Evolutionary conservation across 2,888 invertebrate species (phyloP).

Genomic region (Lasius fuliginosus): DNA sequence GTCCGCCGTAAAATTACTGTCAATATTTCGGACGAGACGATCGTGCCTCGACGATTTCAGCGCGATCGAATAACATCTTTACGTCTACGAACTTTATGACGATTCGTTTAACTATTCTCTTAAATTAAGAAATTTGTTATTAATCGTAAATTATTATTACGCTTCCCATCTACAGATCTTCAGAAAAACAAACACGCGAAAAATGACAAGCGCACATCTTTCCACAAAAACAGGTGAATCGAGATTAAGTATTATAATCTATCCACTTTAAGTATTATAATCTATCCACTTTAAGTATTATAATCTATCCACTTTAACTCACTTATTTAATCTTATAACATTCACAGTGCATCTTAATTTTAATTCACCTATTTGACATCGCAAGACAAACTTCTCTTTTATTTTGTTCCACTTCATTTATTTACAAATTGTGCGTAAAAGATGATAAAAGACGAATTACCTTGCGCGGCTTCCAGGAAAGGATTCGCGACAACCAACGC

Average conservation of each 20-base stretch:
- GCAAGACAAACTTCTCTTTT: neutral
- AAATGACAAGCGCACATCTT: neutral
- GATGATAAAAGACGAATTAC: constrained; percentile 61
- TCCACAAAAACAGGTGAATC: neutral
- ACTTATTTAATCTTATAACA: neutral
- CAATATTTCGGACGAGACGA: neutral
- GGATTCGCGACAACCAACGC: constrained; percentile 66
- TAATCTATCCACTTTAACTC: neutral
- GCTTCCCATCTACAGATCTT: neutral
- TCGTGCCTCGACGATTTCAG: neutral
- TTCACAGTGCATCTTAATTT: neutral
- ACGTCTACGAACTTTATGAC: neutral
- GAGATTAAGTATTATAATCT: neutral
- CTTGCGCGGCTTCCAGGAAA: constrained; percentile 73
- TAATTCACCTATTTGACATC: neutral
- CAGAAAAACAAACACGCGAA: neutral
- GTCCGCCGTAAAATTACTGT: neutral
- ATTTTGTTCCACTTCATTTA: neutral
- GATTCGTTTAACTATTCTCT: neutral
- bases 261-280: no score
- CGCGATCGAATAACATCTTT: neutral
- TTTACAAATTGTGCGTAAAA: neutral
- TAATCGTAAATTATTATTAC: neutral
- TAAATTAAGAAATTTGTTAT: neutral
- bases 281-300: no score